phyloP scores from a whole-genome alignment of 2,797 vertebrate genomes.

The Chloroceryle amazona region DNA sequence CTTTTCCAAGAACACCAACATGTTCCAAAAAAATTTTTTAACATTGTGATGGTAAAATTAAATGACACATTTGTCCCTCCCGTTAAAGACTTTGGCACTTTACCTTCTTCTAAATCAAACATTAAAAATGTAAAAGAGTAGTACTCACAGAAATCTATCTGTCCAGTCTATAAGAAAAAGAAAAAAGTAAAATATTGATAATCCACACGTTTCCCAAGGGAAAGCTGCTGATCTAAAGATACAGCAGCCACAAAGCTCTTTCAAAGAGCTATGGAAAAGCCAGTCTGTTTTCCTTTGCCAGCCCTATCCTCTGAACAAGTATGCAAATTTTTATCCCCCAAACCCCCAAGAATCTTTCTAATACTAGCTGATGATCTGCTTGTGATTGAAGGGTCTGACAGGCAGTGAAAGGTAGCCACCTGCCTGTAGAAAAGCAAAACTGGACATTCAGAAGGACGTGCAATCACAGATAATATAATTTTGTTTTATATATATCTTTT shows the following conservation, averaged over 20 bases:
- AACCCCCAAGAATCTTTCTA: not conserved
- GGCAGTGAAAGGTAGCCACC: conserved; percentile 26
- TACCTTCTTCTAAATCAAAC: not conserved
- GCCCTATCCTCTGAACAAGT: not conserved
- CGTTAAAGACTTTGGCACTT: not conserved
- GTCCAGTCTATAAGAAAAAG: not conserved
- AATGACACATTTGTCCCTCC: not conserved
- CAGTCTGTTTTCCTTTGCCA: not conserved
- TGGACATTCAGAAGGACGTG: not conserved
- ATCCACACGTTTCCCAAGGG: not conserved
- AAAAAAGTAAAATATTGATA: not conserved
- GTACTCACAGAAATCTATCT: not conserved
- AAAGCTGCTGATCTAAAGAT: not conserved
- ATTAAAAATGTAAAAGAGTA: not conserved
- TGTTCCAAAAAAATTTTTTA: not conserved
- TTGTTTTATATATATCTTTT: no score
- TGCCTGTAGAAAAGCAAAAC: conserved; percentile 19
- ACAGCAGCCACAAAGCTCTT: not conserved
- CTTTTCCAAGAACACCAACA: accelerated
- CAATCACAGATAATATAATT: not conserved
- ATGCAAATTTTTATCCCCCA: not conserved
- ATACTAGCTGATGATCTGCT: not conserved
- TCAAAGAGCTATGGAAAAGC: not conserved
- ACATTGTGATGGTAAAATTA: not conserved
- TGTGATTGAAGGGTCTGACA: not conserved